Evolutionary conservation across 2,797 vertebrate genomes (phyloP).

Genomic region (Tachyglossus aculeatus): DNA sequence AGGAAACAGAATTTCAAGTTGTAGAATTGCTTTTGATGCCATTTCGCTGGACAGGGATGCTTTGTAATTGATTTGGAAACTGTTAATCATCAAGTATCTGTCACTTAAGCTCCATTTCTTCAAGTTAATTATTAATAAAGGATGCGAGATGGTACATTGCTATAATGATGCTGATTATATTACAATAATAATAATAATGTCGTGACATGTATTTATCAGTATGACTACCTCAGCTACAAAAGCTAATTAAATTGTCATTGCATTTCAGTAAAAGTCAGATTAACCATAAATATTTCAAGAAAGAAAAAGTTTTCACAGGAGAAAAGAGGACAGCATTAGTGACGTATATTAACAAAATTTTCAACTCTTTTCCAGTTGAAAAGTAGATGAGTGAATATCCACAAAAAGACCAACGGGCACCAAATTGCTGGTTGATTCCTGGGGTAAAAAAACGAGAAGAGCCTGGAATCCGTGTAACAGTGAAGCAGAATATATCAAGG

Average conservation of each 20-base stretch:
- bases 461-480: too few relatives aligned
- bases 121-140: slow-evolving; percentile 50
- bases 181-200: slow-evolving; percentile 32
- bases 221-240: slow-evolving; percentile 40
- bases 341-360: slow-evolving; percentile 44
- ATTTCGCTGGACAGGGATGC: not conserved
- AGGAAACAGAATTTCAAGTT: slow-evolving; percentile 1
- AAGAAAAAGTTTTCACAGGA: slow-evolving; percentile 31
- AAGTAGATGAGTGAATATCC: not conserved
- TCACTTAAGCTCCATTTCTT: not conserved
- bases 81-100: not conserved
- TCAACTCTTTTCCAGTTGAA: slow-evolving; percentile 18
- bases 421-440: too few relatives aligned
- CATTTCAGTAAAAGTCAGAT: slow-evolving; percentile 46
- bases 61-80: not conserved
- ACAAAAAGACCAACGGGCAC: too few relatives aligned
- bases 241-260: slow-evolving; percentile 63
- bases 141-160: slow-evolving; percentile 6
- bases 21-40: not conserved
- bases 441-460: not conserved
- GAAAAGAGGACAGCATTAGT: slow-evolving; percentile 43
- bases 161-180: slow-evolving; percentile 35
- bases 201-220: slow-evolving; percentile 49
- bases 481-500: not conserved
- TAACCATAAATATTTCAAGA: slow-evolving; percentile 63